phyloP scores from a whole-genome alignment of 1,140 invertebrate genomes.

The Nomia melanderi region DNA sequence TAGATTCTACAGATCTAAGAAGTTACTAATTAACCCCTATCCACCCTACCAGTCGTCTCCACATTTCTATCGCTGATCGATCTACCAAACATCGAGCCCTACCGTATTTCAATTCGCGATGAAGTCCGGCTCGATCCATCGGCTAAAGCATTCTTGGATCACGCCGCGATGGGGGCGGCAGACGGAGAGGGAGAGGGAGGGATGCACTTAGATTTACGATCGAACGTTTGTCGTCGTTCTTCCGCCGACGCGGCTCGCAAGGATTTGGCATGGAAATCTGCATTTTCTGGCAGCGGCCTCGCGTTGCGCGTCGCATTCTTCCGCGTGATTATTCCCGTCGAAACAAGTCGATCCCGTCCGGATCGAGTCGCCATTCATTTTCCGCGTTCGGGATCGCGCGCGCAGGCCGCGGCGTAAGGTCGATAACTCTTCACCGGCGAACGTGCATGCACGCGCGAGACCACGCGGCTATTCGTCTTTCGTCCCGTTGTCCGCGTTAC shows the following conservation, averaged over 20 bases:
- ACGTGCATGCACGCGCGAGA: too few relatives aligned
- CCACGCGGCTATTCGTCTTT: constrained; percentile 33
- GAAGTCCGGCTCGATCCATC: too few relatives aligned
- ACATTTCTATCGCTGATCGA: too few relatives aligned
- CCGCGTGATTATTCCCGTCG: constrained; percentile 23
- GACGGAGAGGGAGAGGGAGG: too few relatives aligned
- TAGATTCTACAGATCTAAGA: too few relatives aligned
- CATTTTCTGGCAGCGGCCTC: constrained; percentile 23
- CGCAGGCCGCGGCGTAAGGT: not conserved
- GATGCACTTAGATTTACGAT: constrained; percentile 46
- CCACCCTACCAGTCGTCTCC: too few relatives aligned
- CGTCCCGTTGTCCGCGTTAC: constrained; percentile 22
- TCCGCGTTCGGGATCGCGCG: not conserved
- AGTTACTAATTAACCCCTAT: too few relatives aligned
- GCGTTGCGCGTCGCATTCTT: constrained; percentile 12
- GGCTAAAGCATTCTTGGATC: not conserved
- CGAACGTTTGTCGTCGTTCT: not conserved
- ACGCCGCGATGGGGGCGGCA: too few relatives aligned
- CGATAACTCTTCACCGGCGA: constrained; percentile 30
- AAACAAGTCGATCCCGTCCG: constrained; percentile 29
- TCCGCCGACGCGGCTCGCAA: not conserved
- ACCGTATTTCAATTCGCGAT: too few relatives aligned
- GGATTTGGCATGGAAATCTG: constrained; percentile 36
- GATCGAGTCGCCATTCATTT: constrained; percentile 44
- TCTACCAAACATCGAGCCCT: too few relatives aligned